Evolutionary conservation across 2,888 invertebrate species (phyloP).

Genomic region (Rhorus exstirpatorius): DNA sequence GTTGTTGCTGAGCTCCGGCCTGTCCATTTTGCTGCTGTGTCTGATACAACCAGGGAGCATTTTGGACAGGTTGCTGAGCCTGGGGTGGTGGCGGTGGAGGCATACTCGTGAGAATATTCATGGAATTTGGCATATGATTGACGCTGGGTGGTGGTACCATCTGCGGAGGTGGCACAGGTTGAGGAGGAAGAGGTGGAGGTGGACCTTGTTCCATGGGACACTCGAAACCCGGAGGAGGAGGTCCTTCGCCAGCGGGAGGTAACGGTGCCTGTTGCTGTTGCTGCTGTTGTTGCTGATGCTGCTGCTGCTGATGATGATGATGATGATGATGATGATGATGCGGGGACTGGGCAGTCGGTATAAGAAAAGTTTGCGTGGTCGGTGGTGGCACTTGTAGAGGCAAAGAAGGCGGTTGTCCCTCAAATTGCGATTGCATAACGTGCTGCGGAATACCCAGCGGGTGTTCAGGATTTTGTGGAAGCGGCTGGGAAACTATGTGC

Average conservation of each 20-base stretch:
- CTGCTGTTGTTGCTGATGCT: conserved; percentile 38
- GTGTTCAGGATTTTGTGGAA: conserved; percentile 81
- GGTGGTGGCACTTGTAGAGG: conserved; percentile 82
- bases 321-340: conserved; percentile 74
- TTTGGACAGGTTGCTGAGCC: conserved; percentile 76
- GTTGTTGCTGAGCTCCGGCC: conserved; percentile 71
- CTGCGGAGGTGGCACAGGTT: conserved; percentile 85
- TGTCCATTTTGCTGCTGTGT: conserved; percentile 73
- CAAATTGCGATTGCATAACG: conserved; percentile 80
- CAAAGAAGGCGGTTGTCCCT: conserved; percentile 81
- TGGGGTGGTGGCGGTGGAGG: conserved; percentile 80
- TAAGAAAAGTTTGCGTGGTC: conserved; percentile 79
- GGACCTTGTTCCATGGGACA: conserved; percentile 86
- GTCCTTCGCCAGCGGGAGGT: conserved; percentile 81
- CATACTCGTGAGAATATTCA: conserved; percentile 83
- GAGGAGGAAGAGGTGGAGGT: conserved; percentile 85
- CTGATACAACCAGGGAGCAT: conserved; percentile 84
- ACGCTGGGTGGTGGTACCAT: conserved; percentile 84
- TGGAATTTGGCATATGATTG: conserved; percentile 81
- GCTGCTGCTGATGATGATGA: conserved; percentile 43
- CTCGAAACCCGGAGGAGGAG: conserved; percentile 85
- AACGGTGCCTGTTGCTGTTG: conserved; percentile 46
- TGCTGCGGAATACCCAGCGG: conserved; percentile 73
- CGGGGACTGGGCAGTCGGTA: conserved; percentile 80
- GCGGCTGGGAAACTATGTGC: conserved; percentile 78